phyloP scores from a whole-genome alignment of 2,888 invertebrate genomes.

The Neelides folsomi region DNA sequence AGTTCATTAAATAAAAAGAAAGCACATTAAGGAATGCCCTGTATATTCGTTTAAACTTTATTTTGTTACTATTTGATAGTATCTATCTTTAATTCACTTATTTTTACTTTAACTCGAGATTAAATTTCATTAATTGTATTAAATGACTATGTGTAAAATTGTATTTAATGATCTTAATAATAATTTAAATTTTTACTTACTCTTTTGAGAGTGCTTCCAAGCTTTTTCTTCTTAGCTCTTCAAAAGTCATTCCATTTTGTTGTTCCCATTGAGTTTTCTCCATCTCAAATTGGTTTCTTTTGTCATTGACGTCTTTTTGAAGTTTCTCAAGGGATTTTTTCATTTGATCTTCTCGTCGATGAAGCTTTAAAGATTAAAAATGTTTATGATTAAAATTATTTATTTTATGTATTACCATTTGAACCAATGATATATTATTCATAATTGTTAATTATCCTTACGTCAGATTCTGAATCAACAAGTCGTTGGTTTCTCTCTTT shows the following conservation, averaged over 20 bases:
- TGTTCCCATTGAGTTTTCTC: conserved; percentile 85
- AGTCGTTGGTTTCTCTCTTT: conserved; percentile 90
- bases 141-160: too few relatives aligned
- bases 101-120: too few relatives aligned
- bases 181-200: conserved; percentile 51
- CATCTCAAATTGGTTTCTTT: conserved; percentile 65
- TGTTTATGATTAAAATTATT: background rate
- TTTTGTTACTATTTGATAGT: too few relatives aligned
- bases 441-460: conserved; percentile 38
- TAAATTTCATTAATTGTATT: too few relatives aligned
- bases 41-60: too few relatives aligned
- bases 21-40: too few relatives aligned
- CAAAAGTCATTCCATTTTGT: conserved; percentile 72
- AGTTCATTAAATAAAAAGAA: too few relatives aligned
- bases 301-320: conserved; percentile 81
- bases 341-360: conserved; percentile 77
- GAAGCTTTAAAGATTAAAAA: conserved; percentile 44
- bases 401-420: too few relatives aligned
- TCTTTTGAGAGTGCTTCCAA: conserved; percentile 81
- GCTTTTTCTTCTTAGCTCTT: conserved; percentile 72
- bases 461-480: conserved; percentile 85
- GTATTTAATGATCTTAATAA: too few relatives aligned
- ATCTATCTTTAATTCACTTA: too few relatives aligned
- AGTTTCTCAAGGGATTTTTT: conserved; percentile 68
- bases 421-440: too few relatives aligned